Base-by-base conservation (phyloP, 1,140 invertebrate genomes). In the Calliphora vicina region DNA sequence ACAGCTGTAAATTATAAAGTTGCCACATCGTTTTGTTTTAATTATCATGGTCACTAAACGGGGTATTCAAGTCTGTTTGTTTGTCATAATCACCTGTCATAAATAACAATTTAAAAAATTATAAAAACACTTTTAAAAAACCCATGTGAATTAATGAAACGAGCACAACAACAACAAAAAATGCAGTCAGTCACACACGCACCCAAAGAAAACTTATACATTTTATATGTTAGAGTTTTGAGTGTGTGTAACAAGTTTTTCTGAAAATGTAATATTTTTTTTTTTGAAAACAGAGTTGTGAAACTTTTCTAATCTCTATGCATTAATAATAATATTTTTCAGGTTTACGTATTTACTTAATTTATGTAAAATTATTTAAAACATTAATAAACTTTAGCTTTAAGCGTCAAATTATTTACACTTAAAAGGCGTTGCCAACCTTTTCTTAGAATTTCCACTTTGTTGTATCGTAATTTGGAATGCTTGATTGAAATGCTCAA, bases 1-100 rank as follows among this genome's bases (percentile, higher is more conserved):
- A 35, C 35, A 35, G 35, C n/a, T 67, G 61, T 67, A 67, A 25
- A 67, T 67, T 67, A 67, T 67, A 67, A 67, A 67, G 61, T 67
- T 67, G 61, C 61, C 23, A 67, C 61, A 20, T 23, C n/a, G n/a
- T 67, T 67, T 67, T 67, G 20, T 67, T 67, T 67, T 67, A 67
- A 67, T 25, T 67, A 25, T n/a, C 6, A 57, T 57, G 15, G n/a
- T 17, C 50, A n/a, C 15, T 6, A 57, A n/a, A n/a, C n/a, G 15
- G 6, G 15, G 6, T 67, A n/a, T 67, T 67, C n/a, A 67, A 23
- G 61, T 12, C 17, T 25, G n/a, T 67, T 10, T 67, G 61, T 25
- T 10, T 25, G 61, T n/a, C 61, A 23, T 67, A 67, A 67, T 67
- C 61, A 25, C 23, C 61, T 67, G 61, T 67, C 61, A 67, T 67